Conservation (phyloP, 2,888 invertebrate genomes). For the Dynastes grantii region DNA sequence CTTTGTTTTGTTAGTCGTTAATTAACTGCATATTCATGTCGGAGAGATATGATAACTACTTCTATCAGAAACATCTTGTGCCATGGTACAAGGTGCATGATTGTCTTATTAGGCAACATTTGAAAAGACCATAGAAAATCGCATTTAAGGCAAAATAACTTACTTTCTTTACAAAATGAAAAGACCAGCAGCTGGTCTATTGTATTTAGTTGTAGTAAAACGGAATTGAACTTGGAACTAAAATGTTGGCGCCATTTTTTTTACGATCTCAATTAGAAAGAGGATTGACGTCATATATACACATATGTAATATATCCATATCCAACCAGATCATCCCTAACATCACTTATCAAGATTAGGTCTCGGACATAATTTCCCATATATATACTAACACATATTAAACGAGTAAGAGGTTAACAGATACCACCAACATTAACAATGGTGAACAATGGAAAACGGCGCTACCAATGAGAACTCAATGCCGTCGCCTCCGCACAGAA, state of each 20-base stretch:
- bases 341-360: slow-evolving; percentile 15
- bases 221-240: background rate
- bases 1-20: no score
- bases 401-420: background rate
- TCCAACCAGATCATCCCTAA: background rate
- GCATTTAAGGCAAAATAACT: no score
- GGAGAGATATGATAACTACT: no score
- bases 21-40: no score
- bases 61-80: no score
- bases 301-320: background rate
- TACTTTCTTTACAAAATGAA: no score
- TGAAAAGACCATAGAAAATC: no score
- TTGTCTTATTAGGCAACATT: no score
- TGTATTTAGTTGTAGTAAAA: no score
- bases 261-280: no score
- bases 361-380: background rate
- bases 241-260: background rate
- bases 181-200: no score
- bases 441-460: background rate
- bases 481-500: slow-evolving; percentile 11
- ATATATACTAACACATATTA: background rate
- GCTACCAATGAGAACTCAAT: background rate
- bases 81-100: no score
- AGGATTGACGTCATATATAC: background rate
- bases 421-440: slow-evolving; percentile 8